A percentile compares a stretch with the other conserved stretches of the same genome.
Evolutionary conservation across 1,140 invertebrate genomes (phyloP).

Genomic region (Hylaeus volcanicus): DNA sequence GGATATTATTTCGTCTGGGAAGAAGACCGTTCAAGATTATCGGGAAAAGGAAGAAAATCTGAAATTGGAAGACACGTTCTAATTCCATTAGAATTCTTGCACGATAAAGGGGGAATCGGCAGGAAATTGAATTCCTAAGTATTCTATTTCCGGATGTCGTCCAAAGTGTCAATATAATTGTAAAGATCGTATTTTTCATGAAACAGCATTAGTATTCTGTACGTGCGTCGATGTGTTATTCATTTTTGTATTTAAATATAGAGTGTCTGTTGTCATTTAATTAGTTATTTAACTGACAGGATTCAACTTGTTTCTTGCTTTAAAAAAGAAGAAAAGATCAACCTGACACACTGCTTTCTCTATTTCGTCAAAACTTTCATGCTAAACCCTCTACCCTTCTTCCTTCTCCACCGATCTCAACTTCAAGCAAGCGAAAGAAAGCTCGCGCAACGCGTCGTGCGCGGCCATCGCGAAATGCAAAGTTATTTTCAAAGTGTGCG

Average conservation of each 20-base stretch:
- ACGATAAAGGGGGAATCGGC: not conserved
- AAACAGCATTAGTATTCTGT: too few species aligned
- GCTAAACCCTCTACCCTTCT: too few species aligned
- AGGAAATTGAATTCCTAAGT: not conserved
- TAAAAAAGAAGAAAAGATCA: too few species aligned
- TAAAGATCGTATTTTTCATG: not conserved
- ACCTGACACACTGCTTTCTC: too few species aligned
- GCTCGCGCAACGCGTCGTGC: not conserved
- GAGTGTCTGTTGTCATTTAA: too few species aligned
- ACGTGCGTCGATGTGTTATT: too few species aligned
- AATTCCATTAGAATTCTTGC: not conserved
- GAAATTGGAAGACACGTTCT: not conserved
- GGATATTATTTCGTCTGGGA: not conserved
- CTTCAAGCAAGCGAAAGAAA: not conserved
- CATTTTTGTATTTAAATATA: too few species aligned
- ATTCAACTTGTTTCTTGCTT: too few species aligned
- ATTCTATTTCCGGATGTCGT: not conserved
- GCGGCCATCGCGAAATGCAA: not conserved
- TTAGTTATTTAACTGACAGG: too few species aligned
- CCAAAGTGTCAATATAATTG: not conserved
- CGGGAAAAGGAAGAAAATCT: not conserved
- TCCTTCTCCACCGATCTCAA: not conserved
- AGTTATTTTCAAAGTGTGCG: constrained; percentile 12
- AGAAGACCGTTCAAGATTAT: not conserved
- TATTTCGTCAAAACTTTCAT: too few species aligned